A percentile compares a stretch with the other conserved stretches of the same genome.
Evolutionary conservation across 2,888 invertebrate genomes (phyloP).

Genomic region (Conchocele bisecta): DNA sequence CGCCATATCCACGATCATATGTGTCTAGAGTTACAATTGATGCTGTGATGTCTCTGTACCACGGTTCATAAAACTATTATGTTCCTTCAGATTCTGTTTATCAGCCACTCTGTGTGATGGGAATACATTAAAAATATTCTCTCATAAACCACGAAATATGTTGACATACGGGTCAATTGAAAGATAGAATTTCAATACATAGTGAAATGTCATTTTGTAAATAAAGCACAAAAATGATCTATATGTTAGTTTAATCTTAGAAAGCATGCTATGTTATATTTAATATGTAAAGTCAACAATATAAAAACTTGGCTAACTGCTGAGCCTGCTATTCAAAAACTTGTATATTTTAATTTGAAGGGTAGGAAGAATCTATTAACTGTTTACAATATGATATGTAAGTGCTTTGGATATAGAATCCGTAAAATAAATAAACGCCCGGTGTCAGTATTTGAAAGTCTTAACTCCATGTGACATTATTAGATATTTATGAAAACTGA

Average conservation of each 20-base stretch:
- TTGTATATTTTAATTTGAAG: slow-evolving; percentile 7
- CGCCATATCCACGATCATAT: no score
- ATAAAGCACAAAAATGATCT: slow-evolving; percentile 4
- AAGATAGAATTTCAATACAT: slow-evolving; percentile 5
- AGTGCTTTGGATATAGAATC: neutral
- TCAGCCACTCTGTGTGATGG: neutral
- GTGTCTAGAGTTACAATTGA: no score
- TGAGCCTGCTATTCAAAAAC: neutral
- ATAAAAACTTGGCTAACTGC: neutral
- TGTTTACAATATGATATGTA: slow-evolving; percentile 19
- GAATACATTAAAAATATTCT: slow-evolving; percentile 3
- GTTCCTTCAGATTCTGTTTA: no score
- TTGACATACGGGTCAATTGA: slow-evolving; percentile 10
- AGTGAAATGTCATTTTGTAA: slow-evolving; percentile 1
- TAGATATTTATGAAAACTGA: slow-evolving; percentile 17
- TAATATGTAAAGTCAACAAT: slow-evolving; percentile 1
- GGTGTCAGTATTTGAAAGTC: slow-evolving; percentile 9
- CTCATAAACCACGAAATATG: slow-evolving; percentile 2
- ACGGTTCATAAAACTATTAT: no score
- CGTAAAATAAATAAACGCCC: slow-evolving; percentile 19
- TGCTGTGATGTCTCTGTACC: no score
- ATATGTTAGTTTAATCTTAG: slow-evolving; percentile 11
- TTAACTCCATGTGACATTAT: slow-evolving; percentile 12
- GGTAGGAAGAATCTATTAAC: slow-evolving; percentile 8
- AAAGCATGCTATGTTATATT: slow-evolving; percentile 3